Percentiles rank a stretch among this genome's conserved stretches.
phyloP scores from a whole-genome alignment of 2,888 invertebrate genomes.

The Odontomyia ornata region DNA sequence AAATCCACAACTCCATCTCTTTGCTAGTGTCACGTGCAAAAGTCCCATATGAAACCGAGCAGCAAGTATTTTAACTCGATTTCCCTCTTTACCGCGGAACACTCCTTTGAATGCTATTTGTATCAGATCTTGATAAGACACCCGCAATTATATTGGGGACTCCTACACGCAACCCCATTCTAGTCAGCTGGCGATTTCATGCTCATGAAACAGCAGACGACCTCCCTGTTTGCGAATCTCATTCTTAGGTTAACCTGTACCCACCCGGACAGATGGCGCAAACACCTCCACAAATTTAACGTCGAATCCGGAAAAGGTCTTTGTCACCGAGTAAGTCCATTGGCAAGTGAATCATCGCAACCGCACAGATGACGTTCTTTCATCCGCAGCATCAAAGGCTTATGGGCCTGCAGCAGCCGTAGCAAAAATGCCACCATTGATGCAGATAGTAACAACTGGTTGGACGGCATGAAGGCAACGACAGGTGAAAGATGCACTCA shows the following conservation, averaged over 20 bases:
- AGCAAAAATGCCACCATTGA: background rate
- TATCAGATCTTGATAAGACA: conserved; percentile 3
- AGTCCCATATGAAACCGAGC: too few relatives aligned
- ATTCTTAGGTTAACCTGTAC: background rate
- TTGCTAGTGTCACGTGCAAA: too few relatives aligned
- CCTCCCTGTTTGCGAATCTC: too few relatives aligned
- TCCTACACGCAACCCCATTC: conserved; percentile 2
- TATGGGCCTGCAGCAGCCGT: background rate
- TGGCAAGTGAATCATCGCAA: too few relatives aligned
- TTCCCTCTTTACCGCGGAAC: too few relatives aligned
- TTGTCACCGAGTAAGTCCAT: background rate
- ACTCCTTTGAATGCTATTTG: background rate
- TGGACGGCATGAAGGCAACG: background rate
- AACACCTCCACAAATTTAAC: background rate
- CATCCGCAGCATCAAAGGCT: too few relatives aligned
- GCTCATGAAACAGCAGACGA: background rate
- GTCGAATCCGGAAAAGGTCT: conserved; percentile 21
- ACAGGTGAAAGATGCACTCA: too few relatives aligned
- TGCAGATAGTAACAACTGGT: background rate
- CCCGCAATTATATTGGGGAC: background rate
- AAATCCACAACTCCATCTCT: too few relatives aligned
- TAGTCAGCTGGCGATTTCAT: conserved; percentile 2
- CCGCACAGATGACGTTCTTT: too few relatives aligned
- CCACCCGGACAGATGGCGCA: background rate
- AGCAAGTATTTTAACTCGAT: too few relatives aligned